These are phyloP conservation scores for Gymnorhina tibicen DNA, from an alignment of 2,113 vertebrate genomes.

Conservation along the genomic window DNA sequence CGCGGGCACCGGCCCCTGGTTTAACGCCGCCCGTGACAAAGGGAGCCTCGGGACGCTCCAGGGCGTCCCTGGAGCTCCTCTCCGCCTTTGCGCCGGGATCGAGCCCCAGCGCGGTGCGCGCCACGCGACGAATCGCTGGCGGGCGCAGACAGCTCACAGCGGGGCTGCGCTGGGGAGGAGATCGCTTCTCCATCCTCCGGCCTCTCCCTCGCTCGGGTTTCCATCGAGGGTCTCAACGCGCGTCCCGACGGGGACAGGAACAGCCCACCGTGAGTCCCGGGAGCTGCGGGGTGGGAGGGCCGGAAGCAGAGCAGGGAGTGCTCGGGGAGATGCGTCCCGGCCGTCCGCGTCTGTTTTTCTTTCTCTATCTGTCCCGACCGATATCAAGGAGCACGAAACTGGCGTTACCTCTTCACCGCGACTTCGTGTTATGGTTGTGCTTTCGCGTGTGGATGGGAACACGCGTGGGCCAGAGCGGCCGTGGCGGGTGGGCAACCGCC, in stretches of 20 bases:
- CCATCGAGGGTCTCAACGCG: neutral
- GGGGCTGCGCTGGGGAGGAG: neutral
- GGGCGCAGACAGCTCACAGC: fast-evolving
- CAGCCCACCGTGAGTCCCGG: neutral
- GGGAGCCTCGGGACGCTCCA: neutral
- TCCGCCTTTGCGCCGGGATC: neutral
- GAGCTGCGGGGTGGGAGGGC: neutral
- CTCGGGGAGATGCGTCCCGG: too few relatives aligned
- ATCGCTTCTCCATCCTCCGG: neutral
- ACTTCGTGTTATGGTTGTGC: neutral
- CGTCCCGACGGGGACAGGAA: too few relatives aligned
- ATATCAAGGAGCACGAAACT: neutral
- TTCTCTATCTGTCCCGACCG: neutral
- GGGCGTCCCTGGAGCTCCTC: neutral
- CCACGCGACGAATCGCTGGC: neutral
- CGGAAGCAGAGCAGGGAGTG: neutral
- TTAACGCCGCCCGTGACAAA: neutral
- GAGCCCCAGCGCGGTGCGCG: neutral
- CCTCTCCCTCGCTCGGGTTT: too few relatives aligned
- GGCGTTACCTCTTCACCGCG: neutral
- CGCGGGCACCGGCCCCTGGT: neutral
- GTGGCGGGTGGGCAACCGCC: neutral
- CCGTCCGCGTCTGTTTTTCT: neutral
- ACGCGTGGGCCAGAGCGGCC: neutral
- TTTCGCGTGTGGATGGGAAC: neutral